Percentiles rank a stretch among this genome's conserved stretches.
phyloP scores from a whole-genome alignment of 2,797 vertebrate genomes.

The Stomatorhinus walkeri region DNA sequence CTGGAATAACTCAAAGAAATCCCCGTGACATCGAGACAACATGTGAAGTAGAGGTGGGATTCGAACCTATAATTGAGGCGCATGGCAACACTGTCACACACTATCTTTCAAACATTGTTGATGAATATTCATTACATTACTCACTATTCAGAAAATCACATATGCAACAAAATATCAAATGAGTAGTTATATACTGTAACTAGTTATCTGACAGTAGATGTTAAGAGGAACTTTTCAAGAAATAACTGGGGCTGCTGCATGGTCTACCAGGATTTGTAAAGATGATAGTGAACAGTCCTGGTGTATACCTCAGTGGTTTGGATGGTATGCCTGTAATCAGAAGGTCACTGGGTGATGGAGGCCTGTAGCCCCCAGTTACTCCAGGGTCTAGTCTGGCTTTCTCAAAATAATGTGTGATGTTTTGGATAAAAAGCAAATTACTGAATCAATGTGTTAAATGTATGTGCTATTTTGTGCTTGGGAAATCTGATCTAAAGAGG shows the following conservation, averaged over 20 bases:
- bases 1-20: not conserved
- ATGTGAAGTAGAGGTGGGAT: not conserved
- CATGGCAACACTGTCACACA: not conserved
- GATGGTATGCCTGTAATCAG: not conserved
- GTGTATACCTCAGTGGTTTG: not conserved
- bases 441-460: not conserved
- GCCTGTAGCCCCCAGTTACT: not conserved
- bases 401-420: not conserved
- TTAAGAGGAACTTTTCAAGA: not conserved
- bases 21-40: not conserved
- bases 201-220: not conserved
- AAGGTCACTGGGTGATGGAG: not conserved
- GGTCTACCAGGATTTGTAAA: not conserved
- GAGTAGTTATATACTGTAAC: not conserved
- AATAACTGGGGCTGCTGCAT: not conserved
- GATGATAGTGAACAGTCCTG: not conserved
- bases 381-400: not conserved
- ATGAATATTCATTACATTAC: not conserved
- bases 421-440: not conserved
- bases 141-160: not conserved
- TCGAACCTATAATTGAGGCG: not conserved
- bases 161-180: not conserved
- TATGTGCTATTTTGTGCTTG: not conserved
- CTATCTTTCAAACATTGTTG: not conserved
- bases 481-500: not conserved